Evolutionary conservation across 2,113 vertebrate species (phyloP).

Genomic region (Octodon degus): DNA sequence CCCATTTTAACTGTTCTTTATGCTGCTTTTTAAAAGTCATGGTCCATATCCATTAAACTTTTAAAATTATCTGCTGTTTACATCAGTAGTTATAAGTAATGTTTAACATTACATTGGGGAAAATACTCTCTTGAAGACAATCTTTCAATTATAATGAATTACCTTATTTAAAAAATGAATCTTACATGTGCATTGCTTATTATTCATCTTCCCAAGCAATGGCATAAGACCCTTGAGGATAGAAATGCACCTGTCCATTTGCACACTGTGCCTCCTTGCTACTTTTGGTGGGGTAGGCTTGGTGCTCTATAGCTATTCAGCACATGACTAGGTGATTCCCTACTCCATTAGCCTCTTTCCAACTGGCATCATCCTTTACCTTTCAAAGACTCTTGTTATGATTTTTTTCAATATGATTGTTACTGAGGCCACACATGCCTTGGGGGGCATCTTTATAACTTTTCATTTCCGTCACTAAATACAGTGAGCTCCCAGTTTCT

Average conservation of each 20-base stretch:
- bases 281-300: not conserved
- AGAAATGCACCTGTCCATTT: not conserved
- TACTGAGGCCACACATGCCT: not conserved
- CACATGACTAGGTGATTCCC: not conserved
- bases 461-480: not conserved
- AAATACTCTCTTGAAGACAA: not conserved
- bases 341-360: not conserved
- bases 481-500: not conserved
- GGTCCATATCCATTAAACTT: not conserved
- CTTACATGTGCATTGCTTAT: not conserved
- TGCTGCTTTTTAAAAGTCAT: not conserved
- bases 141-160: not conserved
- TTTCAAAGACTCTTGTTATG: not conserved
- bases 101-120: not conserved
- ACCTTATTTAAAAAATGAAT: slow-evolving; percentile 40
- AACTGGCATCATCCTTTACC: not conserved
- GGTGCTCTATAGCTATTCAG: not conserved
- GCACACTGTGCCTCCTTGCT: not conserved
- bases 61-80: not conserved
- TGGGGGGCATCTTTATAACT: not conserved
- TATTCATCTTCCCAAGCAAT: not conserved
- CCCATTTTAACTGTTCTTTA: not conserved
- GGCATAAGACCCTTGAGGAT: not conserved
- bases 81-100: not conserved
- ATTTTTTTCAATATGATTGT: not conserved